Evolutionary conservation across 2,797 vertebrate species (phyloP).

Genomic region (Heterohyrax brucei): DNA sequence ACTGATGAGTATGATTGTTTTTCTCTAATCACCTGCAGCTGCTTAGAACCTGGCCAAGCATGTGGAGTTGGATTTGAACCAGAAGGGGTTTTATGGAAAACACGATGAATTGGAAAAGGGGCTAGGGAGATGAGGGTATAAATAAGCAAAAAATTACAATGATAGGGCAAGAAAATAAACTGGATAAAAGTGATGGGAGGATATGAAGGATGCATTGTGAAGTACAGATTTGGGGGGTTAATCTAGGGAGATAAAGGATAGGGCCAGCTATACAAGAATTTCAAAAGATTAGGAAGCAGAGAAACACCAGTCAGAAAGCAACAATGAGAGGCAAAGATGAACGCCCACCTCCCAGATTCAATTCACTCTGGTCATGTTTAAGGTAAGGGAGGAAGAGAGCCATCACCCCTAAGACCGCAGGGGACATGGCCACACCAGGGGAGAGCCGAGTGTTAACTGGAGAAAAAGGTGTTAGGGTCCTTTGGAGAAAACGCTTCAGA

Average conservation of each 20-base stretch:
- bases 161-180: background rate
- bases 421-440: background rate
- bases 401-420: background rate
- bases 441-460: background rate
- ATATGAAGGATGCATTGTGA: background rate
- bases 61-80: background rate
- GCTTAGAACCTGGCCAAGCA: background rate
- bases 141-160: background rate
- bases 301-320: background rate
- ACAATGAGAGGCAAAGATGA: background rate
- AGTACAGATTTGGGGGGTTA: background rate
- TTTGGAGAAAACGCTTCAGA: constrained; percentile 20
- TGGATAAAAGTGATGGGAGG: background rate
- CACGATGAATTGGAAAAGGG: background rate
- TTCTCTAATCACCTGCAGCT: background rate
- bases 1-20: background rate
- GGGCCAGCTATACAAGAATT: background rate
- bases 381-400: background rate
- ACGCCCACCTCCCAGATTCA: too few species aligned
- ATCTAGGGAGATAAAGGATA: background rate
- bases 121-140: background rate
- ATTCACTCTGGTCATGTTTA: background rate
- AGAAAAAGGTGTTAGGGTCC: background rate
- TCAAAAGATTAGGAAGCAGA: background rate
- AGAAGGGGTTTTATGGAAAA: background rate